A percentile compares a stretch with the other conserved stretches of the same genome.
phyloP scores from a whole-genome alignment of 2,113 vertebrate genomes.

The Cynocephalus volans region DNA sequence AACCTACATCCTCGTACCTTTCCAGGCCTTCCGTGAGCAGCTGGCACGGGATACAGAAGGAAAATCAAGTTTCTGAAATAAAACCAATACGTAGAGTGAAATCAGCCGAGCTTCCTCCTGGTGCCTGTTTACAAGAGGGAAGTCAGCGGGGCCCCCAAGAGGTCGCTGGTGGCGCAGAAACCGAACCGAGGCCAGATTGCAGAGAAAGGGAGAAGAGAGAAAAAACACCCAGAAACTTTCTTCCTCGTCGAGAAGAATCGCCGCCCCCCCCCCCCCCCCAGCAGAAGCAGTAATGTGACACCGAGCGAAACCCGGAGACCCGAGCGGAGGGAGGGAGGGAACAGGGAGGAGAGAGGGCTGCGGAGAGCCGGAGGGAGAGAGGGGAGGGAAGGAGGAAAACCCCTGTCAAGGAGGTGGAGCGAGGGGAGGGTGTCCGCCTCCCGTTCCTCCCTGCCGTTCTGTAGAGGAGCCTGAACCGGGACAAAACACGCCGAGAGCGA shows the following conservation, averaged over 20 bases:
- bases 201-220: background rate
- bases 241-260: slow-evolving; percentile 56
- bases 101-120: background rate
- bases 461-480: slow-evolving; percentile 75
- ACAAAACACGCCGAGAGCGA: slow-evolving; percentile 72
- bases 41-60: background rate
- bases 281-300: slow-evolving; percentile 80
- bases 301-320: slow-evolving; percentile 59
- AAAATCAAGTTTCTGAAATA: slow-evolving; percentile 38
- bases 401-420: slow-evolving; percentile 83
- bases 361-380: slow-evolving; percentile 66
- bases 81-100: background rate
- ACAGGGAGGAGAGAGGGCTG: slow-evolving; percentile 69
- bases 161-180: slow-evolving; percentile 85
- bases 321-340: slow-evolving; percentile 68
- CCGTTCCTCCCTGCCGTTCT: slow-evolving; percentile 71
- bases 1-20: background rate
- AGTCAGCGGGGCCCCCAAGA: slow-evolving; percentile 79
- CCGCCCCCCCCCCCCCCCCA: slow-evolving; percentile 55
- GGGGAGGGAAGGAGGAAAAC: slow-evolving; percentile 75
- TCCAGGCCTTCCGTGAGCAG: background rate
- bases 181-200: slow-evolving; percentile 62
- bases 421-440: slow-evolving; percentile 86
- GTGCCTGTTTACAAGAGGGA: slow-evolving; percentile 64
- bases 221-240: slow-evolving; percentile 79